Evolutionary conservation across 2,113 vertebrate species (phyloP).

Genomic region (Oceanites oceanicus): DNA sequence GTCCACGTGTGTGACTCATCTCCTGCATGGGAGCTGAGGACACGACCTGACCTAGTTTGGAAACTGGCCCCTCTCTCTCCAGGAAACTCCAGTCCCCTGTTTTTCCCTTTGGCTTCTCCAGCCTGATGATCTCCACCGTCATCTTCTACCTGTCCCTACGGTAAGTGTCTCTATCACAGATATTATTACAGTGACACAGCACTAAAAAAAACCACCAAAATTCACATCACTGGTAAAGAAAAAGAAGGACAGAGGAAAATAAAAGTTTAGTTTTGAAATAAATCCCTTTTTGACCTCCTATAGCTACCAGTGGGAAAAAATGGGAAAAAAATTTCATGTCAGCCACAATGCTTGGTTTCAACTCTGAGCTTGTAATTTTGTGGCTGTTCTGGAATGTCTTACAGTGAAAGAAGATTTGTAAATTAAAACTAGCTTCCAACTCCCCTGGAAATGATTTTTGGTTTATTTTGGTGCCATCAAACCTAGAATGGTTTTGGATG

Average conservation of each 20-base stretch:
- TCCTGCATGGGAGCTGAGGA: not conserved
- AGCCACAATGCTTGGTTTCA: not conserved
- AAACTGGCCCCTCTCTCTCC: not conserved
- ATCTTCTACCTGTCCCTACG: too few species aligned
- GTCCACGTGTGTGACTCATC: not conserved
- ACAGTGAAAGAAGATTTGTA: not conserved
- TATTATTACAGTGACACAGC: too few species aligned
- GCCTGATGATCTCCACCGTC: too few species aligned
- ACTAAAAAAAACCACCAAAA: too few species aligned
- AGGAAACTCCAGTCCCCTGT: not conserved
- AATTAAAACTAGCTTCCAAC: not conserved
- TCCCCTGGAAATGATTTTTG: not conserved
- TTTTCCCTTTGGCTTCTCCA: too few species aligned
- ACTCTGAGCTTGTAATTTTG: not conserved
- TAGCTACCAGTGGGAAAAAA: not conserved
- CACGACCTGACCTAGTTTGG: not conserved
- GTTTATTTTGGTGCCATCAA: not conserved
- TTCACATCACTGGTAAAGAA: not conserved
- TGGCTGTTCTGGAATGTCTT: not conserved
- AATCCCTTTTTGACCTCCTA: not conserved
- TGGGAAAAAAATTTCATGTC: not conserved
- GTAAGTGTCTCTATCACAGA: too few species aligned
- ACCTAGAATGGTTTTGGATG: not conserved
- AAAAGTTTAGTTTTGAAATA: not conserved
- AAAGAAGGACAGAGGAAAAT: not conserved